Percentiles rank a stretch among this genome's conserved stretches.
These are phyloP conservation scores for Galago senegalensis DNA, from an alignment of 2,797 vertebrate genomes.

Conservation along the genomic window DNA sequence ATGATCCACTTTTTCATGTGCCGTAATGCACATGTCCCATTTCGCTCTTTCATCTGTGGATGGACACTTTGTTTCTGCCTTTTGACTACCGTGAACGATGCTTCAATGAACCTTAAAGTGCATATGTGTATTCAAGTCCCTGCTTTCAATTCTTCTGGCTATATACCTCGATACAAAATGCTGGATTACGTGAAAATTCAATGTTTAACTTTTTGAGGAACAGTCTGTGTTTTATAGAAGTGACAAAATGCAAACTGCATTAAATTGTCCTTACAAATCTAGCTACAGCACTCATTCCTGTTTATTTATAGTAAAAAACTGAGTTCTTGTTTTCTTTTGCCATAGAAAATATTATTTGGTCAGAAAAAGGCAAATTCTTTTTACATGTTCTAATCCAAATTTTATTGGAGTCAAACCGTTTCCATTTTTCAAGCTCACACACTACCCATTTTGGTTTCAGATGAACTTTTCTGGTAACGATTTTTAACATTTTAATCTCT, in stretches of 20 bases:
- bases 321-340: neutral
- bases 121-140: neutral
- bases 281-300: neutral
- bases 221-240: neutral
- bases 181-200: neutral
- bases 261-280: neutral
- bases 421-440: neutral
- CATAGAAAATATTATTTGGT: neutral
- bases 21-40: no score
- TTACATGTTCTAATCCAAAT: neutral
- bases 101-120: neutral
- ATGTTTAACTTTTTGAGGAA: neutral
- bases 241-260: neutral
- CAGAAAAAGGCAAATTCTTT: conserved; percentile 19
- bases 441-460: neutral
- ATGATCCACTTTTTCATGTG: neutral
- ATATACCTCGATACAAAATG: neutral
- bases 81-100: neutral
- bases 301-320: neutral
- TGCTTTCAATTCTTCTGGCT: neutral
- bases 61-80: neutral
- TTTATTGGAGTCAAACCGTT: neutral
- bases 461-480: neutral
- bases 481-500: conserved; percentile 20
- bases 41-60: neutral